Evolutionary conservation across 2,888 invertebrate genomes (phyloP), one percentile per base, ranked within the genome.

Genomic region (Tenthredo livida): DNA sequence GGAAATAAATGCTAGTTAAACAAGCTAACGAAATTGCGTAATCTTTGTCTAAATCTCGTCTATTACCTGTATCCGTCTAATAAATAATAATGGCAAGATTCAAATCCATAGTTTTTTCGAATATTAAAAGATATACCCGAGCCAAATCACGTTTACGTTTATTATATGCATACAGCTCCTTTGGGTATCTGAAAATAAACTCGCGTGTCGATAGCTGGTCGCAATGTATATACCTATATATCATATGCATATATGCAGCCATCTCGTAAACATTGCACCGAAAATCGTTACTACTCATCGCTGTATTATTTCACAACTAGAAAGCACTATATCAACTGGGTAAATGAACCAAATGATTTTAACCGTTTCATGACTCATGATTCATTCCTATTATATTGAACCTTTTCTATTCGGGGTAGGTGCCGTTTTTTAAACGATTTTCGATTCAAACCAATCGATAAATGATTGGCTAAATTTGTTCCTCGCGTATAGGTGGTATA

Each of bases 101-200:
- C 33, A 54, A 54, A 54, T 29, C 4, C 54, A 33, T 77, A 50
- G 29, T 25, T 21, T 75, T 33, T 73, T 43, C 33, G 50, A 17
- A 17, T 33, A 54, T 77, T 29, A 50, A 17, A 77, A 50, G 25
- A 54, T 15, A 54, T 15, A 25, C 17, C n/a, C 40, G 29, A 77
- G 77, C 77, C 54, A 77, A 77, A 77, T 5, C 25, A 77, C 77
- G 77, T 77, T 77, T 33, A 33, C 73, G 43, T 73, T 43, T 21
- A 25, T 29, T 29, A 29, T 50, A n/a, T 7, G 37, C 37, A 37
- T 37, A 7, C 21, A 40, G 40, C 43, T 73, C 43, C 21, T 61
- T 6, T 7, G 1, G 78, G 25, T 25, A 9, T 80, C 61, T 61
- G 37, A 80, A 80, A 80, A 80, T 80, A 80, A 80, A 80, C 80